A percentile compares a stretch with the other conserved stretches of the same genome.
These are phyloP conservation scores for Cuniculus paca DNA, from an alignment of 2,797 vertebrate species.

Conservation along the genomic window DNA sequence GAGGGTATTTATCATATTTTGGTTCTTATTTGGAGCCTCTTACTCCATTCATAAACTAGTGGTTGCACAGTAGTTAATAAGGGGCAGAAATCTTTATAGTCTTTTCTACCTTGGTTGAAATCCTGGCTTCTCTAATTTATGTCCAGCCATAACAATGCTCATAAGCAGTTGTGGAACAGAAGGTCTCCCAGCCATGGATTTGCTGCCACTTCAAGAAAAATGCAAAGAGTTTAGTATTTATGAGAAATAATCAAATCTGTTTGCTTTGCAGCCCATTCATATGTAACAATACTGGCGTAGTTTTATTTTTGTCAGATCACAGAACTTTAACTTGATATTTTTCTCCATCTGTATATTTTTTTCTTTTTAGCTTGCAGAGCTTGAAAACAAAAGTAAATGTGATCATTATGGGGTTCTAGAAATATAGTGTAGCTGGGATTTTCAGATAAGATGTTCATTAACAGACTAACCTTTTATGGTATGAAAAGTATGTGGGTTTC, in stretches of 20 bases:
- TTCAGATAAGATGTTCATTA: constrained; percentile 76
- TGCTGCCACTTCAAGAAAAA: constrained; percentile 74
- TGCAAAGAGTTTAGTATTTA: constrained; percentile 58
- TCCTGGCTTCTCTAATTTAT: constrained; percentile 82
- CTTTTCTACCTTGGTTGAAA: constrained; percentile 85
- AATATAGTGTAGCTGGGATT: constrained; percentile 67
- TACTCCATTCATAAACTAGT: constrained; percentile 85
- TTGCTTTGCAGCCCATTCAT: constrained; percentile 73
- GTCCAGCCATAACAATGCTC: constrained; percentile 62
- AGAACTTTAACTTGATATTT: constrained; percentile 51
- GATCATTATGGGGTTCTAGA: constrained; percentile 80
- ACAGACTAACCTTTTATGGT: constrained; percentile 65
- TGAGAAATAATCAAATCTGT: constrained; percentile 71
- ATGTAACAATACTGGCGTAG: constrained; percentile 13
- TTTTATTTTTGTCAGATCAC: constrained; percentile 73
- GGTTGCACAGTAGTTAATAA: constrained; percentile 85
- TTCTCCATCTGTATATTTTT: neutral
- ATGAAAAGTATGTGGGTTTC: constrained; percentile 68
- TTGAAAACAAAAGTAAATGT: constrained; percentile 66
- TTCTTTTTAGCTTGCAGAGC: constrained; percentile 62
- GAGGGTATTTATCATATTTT: constrained; percentile 82
- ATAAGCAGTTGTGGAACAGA: constrained; percentile 67
- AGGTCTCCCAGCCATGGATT: constrained; percentile 1
- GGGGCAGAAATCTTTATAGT: constrained; percentile 87
- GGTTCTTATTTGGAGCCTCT: constrained; percentile 82